Evolutionary conservation across 2,888 invertebrate species (phyloP).

Genomic region (Pyrrhia umbra): DNA sequence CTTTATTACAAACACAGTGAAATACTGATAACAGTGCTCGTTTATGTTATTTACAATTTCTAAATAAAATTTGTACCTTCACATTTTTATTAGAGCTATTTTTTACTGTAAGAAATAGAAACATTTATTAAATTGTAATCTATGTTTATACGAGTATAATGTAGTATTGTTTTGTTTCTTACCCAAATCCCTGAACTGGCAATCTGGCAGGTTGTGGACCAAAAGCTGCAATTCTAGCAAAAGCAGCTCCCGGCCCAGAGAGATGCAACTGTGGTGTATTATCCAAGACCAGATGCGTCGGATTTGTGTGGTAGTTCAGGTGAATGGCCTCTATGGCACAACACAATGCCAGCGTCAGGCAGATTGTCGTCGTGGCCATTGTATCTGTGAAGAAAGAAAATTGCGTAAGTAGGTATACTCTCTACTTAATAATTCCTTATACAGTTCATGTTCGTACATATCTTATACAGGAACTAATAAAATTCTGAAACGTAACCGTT

Average conservation of each 20-base stretch:
- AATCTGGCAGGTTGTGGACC: conserved; percentile 70
- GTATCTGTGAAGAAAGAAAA: conserved; percentile 69
- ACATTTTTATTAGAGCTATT: not conserved
- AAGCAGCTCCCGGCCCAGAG: conserved; percentile 61
- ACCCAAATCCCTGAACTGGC: conserved; percentile 80
- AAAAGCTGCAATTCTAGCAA: conserved; percentile 61
- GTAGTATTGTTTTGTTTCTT: not conserved
- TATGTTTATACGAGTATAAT: not conserved
- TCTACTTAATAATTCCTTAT: not conserved
- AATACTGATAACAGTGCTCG: conserved; percentile 5
- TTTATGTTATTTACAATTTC: conserved; percentile 25
- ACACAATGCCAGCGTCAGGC: conserved; percentile 64
- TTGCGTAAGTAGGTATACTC: conserved; percentile 33
- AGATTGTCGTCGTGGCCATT: conserved; percentile 63
- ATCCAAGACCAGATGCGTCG: conserved; percentile 57
- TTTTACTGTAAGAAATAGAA: not conserved
- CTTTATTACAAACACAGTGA: not conserved
- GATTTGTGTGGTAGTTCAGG: conserved; percentile 47
- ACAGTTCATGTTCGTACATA: not conserved
- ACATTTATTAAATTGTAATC: too few species aligned
- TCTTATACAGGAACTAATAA: conserved; percentile 16
- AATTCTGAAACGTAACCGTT: not conserved
- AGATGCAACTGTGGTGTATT: conserved; percentile 54
- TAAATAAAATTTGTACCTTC: conserved; percentile 4
- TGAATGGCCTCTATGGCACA: conserved; percentile 63